Evolutionary conservation across 2,797 vertebrate species (phyloP), one percentile per base, ranked within the genome.

Genomic region (Myripristis murdjan): DNA sequence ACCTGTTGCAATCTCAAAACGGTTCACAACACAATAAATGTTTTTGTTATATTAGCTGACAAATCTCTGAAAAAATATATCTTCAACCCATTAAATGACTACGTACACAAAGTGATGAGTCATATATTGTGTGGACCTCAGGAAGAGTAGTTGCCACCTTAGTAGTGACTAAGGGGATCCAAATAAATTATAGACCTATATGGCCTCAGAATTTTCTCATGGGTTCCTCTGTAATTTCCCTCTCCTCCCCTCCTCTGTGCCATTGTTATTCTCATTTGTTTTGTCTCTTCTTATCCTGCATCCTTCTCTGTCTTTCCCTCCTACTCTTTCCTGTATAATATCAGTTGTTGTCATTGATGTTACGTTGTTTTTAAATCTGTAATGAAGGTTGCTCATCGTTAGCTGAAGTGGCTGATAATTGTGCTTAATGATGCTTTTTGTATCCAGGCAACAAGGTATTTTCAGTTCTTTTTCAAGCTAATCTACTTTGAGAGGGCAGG

Each of bases 341-440:
- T 79, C 67, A 59, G 53, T 68, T 64, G 65, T 33, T 37, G 62
- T 69, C 68, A 26, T 80, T 82, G 77, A 73, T 92, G 81, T 87
- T 87, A 79, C 51, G 66, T 90, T 90, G 87, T 91, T 93, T 89
- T 86, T 55, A 87, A 87, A 85, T 82, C 78, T 79, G 89, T 82
- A 86, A 87, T 83, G 77, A 88, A 70, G 79, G 78, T 87, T 64
- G 83, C 79, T 93, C 81, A 87, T 86, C 91, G 82, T 84, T 70
- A 77, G 59, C 83, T 90, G 79, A 91, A 94, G 91, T 89, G 94
- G 86, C 72, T 85, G 83, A 91, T 94, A 94, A 94, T 94, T 93
- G 85, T 77, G 75, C 81, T 76, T 94, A 93, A 95, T 95, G 87
- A 92, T 91, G 93, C 94, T 94, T 94, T 95, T 93, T 95, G 95